These are phyloP conservation scores for Aphidius gifuensis DNA, from an alignment of 1,140 invertebrate species.

Conservation along the genomic window DNA sequence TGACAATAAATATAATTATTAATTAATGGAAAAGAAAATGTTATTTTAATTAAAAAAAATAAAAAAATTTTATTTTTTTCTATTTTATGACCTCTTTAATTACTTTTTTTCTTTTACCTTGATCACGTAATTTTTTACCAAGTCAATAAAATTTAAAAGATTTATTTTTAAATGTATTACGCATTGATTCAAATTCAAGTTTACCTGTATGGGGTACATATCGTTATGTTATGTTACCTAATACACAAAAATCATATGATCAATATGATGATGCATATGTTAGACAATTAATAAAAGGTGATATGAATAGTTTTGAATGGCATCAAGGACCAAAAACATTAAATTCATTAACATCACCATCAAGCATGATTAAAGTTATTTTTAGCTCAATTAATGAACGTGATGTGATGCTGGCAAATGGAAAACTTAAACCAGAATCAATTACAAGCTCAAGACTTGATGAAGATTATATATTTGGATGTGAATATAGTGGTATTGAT, in stretches of 20 bases:
- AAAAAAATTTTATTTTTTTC: too few relatives aligned
- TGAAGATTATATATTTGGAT: constrained; percentile 68
- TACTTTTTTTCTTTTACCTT: too few relatives aligned
- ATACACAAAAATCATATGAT: too few relatives aligned
- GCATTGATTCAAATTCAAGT: constrained; percentile 55
- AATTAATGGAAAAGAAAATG: too few relatives aligned
- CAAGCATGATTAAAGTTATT: constrained; percentile 55
- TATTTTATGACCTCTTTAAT: too few relatives aligned
- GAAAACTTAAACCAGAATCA: constrained; percentile 65
- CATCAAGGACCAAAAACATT: constrained; percentile 61
- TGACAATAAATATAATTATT: too few relatives aligned
- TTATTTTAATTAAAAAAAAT: too few relatives aligned
- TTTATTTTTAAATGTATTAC: constrained; percentile 54
- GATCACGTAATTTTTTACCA: too few relatives aligned
- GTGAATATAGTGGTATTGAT: constrained; percentile 67
- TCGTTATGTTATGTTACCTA: constrained; percentile 70
- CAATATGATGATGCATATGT: too few relatives aligned
- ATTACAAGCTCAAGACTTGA: constrained; percentile 57
- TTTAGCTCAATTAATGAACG: constrained; percentile 73
- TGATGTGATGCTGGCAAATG: constrained; percentile 76
- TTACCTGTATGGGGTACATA: constrained; percentile 69
- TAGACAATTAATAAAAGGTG: too few relatives aligned
- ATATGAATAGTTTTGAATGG: constrained; percentile 80
- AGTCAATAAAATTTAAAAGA: too few relatives aligned
- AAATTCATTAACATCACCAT: constrained; percentile 30